phyloP scores from a whole-genome alignment of 2,113 vertebrate species.

The Xiphophorus maculatus region DNA sequence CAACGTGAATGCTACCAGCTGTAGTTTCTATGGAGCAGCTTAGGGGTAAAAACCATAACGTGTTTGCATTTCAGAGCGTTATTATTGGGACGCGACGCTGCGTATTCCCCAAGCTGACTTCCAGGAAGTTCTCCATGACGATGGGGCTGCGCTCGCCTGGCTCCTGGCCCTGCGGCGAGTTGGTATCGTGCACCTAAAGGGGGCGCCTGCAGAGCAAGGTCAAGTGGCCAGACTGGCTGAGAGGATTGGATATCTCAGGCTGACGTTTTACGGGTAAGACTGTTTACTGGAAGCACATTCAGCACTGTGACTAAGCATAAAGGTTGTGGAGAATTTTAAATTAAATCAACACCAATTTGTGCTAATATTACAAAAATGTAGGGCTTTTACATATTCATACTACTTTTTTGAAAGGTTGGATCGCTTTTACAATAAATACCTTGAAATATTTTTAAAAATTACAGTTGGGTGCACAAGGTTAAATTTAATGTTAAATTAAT shows the following conservation, averaged over 20 bases:
- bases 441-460: not conserved
- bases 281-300: not conserved
- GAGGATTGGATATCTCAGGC: conserved; percentile 89
- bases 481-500: not conserved
- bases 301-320: not conserved
- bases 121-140: conserved; percentile 83
- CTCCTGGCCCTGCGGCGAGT: conserved; percentile 84
- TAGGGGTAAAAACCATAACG: not conserved
- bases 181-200: conserved; percentile 88
- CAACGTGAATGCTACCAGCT: not conserved
- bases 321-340: not conserved
- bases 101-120: conserved; percentile 85
- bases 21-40: conserved; percentile 16
- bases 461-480: not conserved
- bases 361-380: not conserved
- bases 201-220: conserved; percentile 84
- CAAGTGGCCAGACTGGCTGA: conserved; percentile 85
- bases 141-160: conserved; percentile 87
- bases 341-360: not conserved
- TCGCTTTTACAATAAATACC: not conserved
- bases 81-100: conserved; percentile 87
- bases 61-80: conserved; percentile 77
- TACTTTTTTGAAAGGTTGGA: not conserved
- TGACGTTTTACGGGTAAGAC: conserved; percentile 95
- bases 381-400: not conserved